A percentile compares a stretch with the other conserved stretches of the same genome.
Evolutionary conservation across 2,113 vertebrate species (phyloP).

Genomic region (Scophthalmus maximus): DNA sequence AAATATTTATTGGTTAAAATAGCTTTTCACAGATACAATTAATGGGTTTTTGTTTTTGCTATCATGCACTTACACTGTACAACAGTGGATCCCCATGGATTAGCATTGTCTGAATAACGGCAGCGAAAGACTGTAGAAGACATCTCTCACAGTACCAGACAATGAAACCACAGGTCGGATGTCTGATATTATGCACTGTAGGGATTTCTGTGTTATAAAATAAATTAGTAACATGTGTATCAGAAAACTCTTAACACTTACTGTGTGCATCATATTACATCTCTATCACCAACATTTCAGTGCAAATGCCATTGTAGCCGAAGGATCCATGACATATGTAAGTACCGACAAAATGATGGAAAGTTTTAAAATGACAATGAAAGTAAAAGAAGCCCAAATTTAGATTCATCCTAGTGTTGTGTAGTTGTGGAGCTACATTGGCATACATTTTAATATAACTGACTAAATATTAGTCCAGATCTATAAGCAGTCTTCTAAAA

Average conservation of each 20-base stretch:
- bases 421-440: constrained; percentile 81
- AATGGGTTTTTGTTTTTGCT: constrained; percentile 80
- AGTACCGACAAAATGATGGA: constrained; percentile 82
- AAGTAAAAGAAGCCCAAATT: constrained; percentile 58
- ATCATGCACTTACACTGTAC: constrained; percentile 89
- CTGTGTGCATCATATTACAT: constrained; percentile 87
- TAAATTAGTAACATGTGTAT: constrained; percentile 95
- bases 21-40: constrained; percentile 87
- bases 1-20: constrained; percentile 98
- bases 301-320: constrained; percentile 93
- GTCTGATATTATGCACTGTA: constrained; percentile 55
- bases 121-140: constrained; percentile 57
- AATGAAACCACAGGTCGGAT: constrained; percentile 49
- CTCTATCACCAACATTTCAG: constrained; percentile 88
- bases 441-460: constrained; percentile 81
- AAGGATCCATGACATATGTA: constrained; percentile 81
- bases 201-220: constrained; percentile 84
- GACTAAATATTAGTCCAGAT: constrained; percentile 92
- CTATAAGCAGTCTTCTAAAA: constrained; percentile 91
- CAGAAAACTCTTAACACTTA: constrained; percentile 82
- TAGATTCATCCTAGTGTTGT: constrained; percentile 69
- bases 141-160: constrained; percentile 34
- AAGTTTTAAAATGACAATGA: constrained; percentile 41
- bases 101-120: constrained; percentile 81
- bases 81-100: constrained; percentile 91